Base-by-base conservation (phyloP, 2,113 vertebrate species). In the Piaya cayana region DNA sequence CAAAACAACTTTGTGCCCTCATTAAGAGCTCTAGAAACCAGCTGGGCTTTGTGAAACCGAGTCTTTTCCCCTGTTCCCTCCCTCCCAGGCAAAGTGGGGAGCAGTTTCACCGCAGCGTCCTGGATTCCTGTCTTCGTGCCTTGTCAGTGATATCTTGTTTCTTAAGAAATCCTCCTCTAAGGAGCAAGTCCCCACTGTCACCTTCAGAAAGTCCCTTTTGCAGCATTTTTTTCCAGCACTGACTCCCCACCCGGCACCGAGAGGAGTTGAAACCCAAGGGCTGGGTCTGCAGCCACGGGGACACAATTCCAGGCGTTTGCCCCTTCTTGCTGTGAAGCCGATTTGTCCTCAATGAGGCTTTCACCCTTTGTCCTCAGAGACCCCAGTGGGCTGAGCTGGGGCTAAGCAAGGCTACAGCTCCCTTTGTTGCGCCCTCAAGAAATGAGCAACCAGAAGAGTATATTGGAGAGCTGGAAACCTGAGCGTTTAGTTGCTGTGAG, bases 11-110 rank as follows among this genome's bases (percentile, higher is more conserved):
- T 82, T 16, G 21, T 58, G 17, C 0, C 0, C 82, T 92, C 81
- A 74, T 95, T 86, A 93, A 82, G 72, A 94, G 70, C 50, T 62
- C 42, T 82, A 20, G 82, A 86, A 94, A 36, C 52, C 71, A 95
- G 60, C 69, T 84, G 75, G 82, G 64, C 70, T 94, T 82, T 82
- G 81, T 71, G 65, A 64, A 87, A 72, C 52, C 1, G 0, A 45
- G 10, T 13, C 27, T 34, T 75, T 86, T 78, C 19, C 34, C 59
- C 39, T 9, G 0, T 43, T 60, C n/a, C 50, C 43, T 78, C 42
- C 59, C 74, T 87, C 36, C 67, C 25, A 77, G 34, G 52, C 50
- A 86, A 74, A 52, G 92, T 65, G 70, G 42, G 67, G 53, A 77
- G 82, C 78, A 87, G 90, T 47, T 72, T 56, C 6, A 1, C 86